Base-by-base conservation (phyloP, 2,113 vertebrate species). In the Isurus oxyrinchus region DNA sequence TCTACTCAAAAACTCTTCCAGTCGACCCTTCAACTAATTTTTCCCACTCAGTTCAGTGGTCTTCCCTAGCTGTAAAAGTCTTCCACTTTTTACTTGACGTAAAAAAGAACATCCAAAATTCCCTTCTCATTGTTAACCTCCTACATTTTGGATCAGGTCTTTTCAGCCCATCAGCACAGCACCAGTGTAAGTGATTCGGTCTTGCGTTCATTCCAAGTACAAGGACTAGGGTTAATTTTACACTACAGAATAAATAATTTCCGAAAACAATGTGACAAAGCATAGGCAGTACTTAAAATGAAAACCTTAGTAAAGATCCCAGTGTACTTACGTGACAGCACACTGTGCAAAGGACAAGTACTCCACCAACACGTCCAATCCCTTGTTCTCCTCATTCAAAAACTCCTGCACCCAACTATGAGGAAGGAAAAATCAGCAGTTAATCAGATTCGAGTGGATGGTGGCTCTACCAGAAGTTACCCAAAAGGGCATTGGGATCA, bases 331-430 rank as follows among this genome's bases (percentile, higher is more conserved):
- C 99, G 98, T 97, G 96, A 98, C 98, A 0, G 98, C 98, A 61
- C 98, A 98, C 97, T 99, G 99, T 79, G 99, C 98, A 0, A 98
- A 98, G 57, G 99, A 98, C 90, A 99, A 97, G 96, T 99, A 99
- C 66, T 99, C 98, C n/a, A 99, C 98, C 0, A 99, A 98, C 94
- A 99, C 98, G 0, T 99, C 98, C 97, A 99, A 97, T 3, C 99
- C 99, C 0, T 98, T 98, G 97, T 99, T 99, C 96, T 99, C 98
- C 84, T 99, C 98, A 2, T 98, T 99, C 25, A 99, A 98, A 96
- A 99, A 99, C 96, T 99, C 98, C 97, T 98, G 97, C 94, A 96
- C 91, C 96, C 93, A 95, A 13, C 94, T 95, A 31, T 7, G 23
- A 67, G 63, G 10, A 69, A 67, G 23, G 40, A 67, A 94, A 94